Base-by-base conservation (phyloP, 1,140 invertebrate species). In the Spodoptera frugiperda region DNA sequence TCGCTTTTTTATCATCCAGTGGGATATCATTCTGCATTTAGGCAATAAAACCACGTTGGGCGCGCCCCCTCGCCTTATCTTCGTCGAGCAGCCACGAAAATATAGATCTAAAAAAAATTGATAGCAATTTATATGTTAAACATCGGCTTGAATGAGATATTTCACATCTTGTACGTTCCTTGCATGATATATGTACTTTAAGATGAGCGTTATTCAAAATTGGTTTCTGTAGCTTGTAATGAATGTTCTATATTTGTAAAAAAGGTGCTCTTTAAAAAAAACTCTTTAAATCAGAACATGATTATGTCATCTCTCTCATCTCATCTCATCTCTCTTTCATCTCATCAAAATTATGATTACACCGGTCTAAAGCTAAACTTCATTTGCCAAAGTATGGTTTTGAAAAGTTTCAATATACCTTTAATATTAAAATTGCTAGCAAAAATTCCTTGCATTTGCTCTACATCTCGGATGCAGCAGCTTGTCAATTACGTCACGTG, bases 41-140 rank as follows among this genome's bases (percentile, higher is more conserved):
- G 72, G 79, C 82, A 89, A 86, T 89, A 90, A 91, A 88, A 83
- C 80, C 86, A 84, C 70, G 76, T 63, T 59, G 76, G 76, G 67
- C 80, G 78, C 73, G 81, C 63, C 79, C 80, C 77, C 33, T 46
- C 77, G 78, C 76, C 87, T 89, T 91, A 91, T 90, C 89, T 89
- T 79, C 57, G 21, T 21, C 82, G 78, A 83, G 73, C 88, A 89
- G 85, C 79, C 83, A 79, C 84, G 78, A 84, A 88, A 86, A 87
- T 89, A 87, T 86, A 88, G 89, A 88, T 89, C 87, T 89, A 87
- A 89, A 89, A 89, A 73, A 92, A 91, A 83, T 88, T 89, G 85
- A 90, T 90, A 88, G 88, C 87, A 89, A 90, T 92, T 92, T 91
- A 92, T 92, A 92, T 92, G 89, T 87, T 90, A 92, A 92, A 85